These are phyloP conservation scores for Vireo griseus DNA, from an alignment of 2,797 vertebrate species.

Conservation along the genomic window DNA sequence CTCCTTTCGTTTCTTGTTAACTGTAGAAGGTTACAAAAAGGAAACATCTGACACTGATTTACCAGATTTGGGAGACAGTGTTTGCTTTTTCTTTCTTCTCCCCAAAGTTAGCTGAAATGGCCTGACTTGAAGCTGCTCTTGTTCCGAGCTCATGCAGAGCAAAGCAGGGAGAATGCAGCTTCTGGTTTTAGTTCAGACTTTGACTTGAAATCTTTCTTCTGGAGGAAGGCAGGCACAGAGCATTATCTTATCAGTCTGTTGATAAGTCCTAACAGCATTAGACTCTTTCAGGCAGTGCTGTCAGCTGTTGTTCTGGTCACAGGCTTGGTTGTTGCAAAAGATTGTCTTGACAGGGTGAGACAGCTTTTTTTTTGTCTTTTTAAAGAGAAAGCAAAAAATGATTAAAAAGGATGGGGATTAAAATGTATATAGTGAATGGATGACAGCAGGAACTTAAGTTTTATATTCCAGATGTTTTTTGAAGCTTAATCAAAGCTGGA, in stretches of 20 bases:
- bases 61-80: neutral
- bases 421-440: neutral
- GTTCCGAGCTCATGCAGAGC: neutral
- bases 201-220: conserved; percentile 15
- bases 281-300: conserved; percentile 29
- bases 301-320: conserved; percentile 34
- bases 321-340: conserved; percentile 36
- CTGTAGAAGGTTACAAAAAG: neutral
- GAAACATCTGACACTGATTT: neutral
- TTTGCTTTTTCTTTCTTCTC: neutral
- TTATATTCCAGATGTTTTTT: conserved; percentile 8
- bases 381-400: neutral
- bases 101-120: neutral
- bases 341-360: conserved; percentile 24
- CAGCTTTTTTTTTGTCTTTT: neutral
- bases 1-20: neutral
- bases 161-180: neutral
- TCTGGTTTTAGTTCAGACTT: conserved; percentile 35
- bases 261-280: conserved; percentile 50
- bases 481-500: conserved; percentile 1
- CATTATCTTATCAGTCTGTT: conserved; percentile 55
- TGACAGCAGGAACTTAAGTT: neutral
- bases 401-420: neutral
- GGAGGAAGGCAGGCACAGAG: conserved; percentile 28
- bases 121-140: neutral